A percentile compares a stretch with the other conserved stretches of the same genome.
Conservation (phyloP, 2,797 vertebrate species). For the Chromis chromis region DNA sequence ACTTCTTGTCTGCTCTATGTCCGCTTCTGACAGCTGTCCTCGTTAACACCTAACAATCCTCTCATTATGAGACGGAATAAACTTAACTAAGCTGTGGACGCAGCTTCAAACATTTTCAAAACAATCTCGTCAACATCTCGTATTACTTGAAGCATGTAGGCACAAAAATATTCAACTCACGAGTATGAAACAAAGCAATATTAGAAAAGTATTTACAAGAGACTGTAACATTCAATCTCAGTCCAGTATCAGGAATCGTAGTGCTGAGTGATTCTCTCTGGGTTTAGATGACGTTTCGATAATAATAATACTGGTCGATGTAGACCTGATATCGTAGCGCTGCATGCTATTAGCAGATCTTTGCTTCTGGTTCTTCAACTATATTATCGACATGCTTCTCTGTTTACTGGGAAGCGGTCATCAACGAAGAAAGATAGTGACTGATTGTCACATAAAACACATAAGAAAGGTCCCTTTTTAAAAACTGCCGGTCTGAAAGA, state of each 20-base stretch:
- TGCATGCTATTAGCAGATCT: slow-evolving; percentile 53
- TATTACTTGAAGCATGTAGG: slow-evolving; percentile 52
- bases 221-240: slow-evolving; percentile 56
- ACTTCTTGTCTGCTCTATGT: slow-evolving; percentile 27
- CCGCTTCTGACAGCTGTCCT: slow-evolving; percentile 11
- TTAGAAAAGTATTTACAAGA: slow-evolving; percentile 75
- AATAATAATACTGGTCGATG: slow-evolving; percentile 46
- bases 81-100: slow-evolving; percentile 13
- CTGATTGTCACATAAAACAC: slow-evolving; percentile 54
- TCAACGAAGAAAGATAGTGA: slow-evolving; percentile 25
- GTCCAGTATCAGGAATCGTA: slow-evolving; percentile 45
- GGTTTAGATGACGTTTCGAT: slow-evolving; percentile 13
- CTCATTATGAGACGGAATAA: slow-evolving; percentile 34
- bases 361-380: slow-evolving; percentile 28
- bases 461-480: slow-evolving; percentile 61
- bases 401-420: slow-evolving; percentile 8
- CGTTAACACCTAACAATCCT: slow-evolving; percentile 4
- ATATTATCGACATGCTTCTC: slow-evolving; percentile 57
- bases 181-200: slow-evolving; percentile 41
- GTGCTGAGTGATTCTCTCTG: slow-evolving; percentile 33
- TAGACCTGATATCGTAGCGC: slow-evolving; percentile 35
- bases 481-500: slow-evolving; percentile 12
- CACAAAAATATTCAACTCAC: slow-evolving; percentile 51
- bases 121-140: slow-evolving; percentile 14
- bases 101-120: background rate